Evolutionary conservation across 2,888 invertebrate species (phyloP), one percentile per base, ranked within the genome.

Genomic region (Stegana nigrithorax): DNA sequence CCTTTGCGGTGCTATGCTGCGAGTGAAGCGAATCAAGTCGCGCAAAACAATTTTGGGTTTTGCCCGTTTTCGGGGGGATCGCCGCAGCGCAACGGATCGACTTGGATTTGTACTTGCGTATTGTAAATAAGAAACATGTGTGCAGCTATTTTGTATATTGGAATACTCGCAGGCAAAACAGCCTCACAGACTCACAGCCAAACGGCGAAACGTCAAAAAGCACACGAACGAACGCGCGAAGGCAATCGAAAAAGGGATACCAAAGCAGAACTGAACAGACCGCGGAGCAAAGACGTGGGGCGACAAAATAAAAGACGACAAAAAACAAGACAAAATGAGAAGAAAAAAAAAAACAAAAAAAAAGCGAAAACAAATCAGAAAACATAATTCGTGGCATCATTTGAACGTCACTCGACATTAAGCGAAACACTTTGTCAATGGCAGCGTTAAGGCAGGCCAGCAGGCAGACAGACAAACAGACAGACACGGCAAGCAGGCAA

Each of bases 401-500:
- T 59, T 59, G 36, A 21, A 78, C 75, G 82, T 81, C 82, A 79
- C 71, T 74, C 74, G 73, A 75, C 77, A 82, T 82, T 81, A 81
- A 73, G 73, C 72, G 72, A 75, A 76, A 73, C 82, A 81, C 80
- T 82, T 82, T 81, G 82, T 80, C 81, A 81, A 73, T 78, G 56
- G 32, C 7, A 60, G 17, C 45, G 44, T 59, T 17, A 39, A n/a
- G n/a, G 17, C 36, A 36, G 36, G 12, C n/a, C 36, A 25, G 12
- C 21, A 47, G 47, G n/a, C 5, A 36, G 36, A 36, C 10, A n/a
- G 36, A 36, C n/a, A 36, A n/a, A 36, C n/a, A 36, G 36, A 36
- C n/a, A 36, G 1, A 36, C 3, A 36, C 4, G 2, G 2, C n/a
- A 36, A 10, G 8, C n/a, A 32, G 32, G 2, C n/a, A 32, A n/a